These are phyloP conservation scores for Leucopternis melanops DNA, from an alignment of 2,113 vertebrate genomes.

Conservation along the genomic window DNA sequence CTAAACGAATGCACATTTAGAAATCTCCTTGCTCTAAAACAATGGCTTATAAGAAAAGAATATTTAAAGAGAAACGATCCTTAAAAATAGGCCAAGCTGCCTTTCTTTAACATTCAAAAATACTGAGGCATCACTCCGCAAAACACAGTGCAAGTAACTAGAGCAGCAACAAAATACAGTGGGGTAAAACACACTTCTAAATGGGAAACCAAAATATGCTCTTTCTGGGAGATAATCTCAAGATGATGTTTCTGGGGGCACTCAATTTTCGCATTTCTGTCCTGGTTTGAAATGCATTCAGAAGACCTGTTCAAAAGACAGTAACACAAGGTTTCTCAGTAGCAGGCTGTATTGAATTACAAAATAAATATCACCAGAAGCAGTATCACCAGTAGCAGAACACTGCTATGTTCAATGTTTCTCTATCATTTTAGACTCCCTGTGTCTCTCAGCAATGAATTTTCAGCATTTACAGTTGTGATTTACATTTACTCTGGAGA, in stretches of 20 bases:
- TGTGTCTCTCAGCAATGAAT: background rate
- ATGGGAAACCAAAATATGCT: background rate
- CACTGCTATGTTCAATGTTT: background rate
- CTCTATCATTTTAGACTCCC: background rate
- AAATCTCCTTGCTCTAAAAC: conserved; percentile 61
- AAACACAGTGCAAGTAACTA: background rate
- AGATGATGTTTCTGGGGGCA: background rate
- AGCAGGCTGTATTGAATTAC: conserved; percentile 8
- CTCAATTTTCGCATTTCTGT: background rate
- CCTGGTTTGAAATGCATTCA: background rate
- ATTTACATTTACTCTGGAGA: background rate
- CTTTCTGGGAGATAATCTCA: background rate
- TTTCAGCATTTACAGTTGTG: background rate
- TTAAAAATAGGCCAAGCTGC: background rate
- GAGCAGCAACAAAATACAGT: background rate
- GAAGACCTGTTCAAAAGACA: background rate
- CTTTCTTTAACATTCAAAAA: background rate
- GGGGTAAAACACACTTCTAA: background rate
- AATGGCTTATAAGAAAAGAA: background rate
- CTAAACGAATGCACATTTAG: conserved; percentile 79
- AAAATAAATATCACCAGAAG: conserved; percentile 29
- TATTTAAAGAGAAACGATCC: conserved; percentile 54
- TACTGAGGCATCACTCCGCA: background rate
- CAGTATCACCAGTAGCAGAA: background rate
- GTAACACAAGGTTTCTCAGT: background rate